These are phyloP conservation scores for Eupristina koningsbergeri DNA, from an alignment of 1,140 invertebrate species.

Conservation along the genomic window DNA sequence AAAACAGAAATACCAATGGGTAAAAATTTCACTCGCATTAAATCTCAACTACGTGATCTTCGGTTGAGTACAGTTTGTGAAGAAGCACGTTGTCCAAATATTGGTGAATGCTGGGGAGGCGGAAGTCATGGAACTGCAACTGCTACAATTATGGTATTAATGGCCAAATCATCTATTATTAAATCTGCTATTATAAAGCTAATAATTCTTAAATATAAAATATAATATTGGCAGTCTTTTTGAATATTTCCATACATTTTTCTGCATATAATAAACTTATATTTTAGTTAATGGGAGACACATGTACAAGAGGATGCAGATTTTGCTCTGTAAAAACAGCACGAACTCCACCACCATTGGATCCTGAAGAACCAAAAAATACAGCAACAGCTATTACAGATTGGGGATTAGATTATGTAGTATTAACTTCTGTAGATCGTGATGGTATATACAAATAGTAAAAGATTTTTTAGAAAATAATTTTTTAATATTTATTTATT, in stretches of 20 bases:
- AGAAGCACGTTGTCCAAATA: constrained; percentile 99
- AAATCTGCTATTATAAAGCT: background rate
- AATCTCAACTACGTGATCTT: constrained; percentile 88
- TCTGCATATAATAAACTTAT: constrained; percentile 23
- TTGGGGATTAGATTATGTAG: constrained; percentile 98
- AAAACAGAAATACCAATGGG: constrained; percentile 96
- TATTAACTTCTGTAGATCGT: constrained; percentile 97
- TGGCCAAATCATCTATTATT: background rate
- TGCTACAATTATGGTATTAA: constrained; percentile 89
- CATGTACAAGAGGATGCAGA: constrained; percentile 92
- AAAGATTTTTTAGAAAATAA: constrained; percentile 23
- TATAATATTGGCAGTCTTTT: constrained; percentile 9
- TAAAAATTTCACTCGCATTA: constrained; percentile 88
- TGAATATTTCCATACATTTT: background rate
- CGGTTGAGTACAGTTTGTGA: constrained; percentile 98
- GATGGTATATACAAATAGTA: constrained; percentile 79
- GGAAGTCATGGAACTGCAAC: constrained; percentile 89
- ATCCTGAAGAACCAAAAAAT: constrained; percentile 92
- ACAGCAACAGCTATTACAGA: constrained; percentile 93
- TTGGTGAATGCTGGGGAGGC: constrained; percentile 99
- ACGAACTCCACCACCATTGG: constrained; percentile 89
- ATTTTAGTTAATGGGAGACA: constrained; percentile 89
- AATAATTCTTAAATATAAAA: background rate
- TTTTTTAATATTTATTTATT: constrained; percentile 37
- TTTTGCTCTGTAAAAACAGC: constrained; percentile 99